Conservation (phyloP, 2,888 invertebrate species). For the Torymus tubicola region DNA sequence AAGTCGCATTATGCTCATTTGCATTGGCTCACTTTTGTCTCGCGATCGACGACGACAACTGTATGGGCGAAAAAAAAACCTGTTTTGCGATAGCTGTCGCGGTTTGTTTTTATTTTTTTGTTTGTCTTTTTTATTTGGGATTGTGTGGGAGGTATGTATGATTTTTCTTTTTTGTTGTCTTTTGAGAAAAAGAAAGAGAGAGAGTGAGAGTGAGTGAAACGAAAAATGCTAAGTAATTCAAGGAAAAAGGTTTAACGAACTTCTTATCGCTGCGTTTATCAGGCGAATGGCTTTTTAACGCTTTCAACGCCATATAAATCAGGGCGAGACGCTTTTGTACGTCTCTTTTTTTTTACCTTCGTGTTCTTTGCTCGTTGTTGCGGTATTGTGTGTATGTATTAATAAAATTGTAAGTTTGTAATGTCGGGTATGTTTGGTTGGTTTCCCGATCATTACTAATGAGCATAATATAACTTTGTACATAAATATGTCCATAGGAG, state of each 20-base stretch:
- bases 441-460: no score
- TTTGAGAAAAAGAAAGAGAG: no score
- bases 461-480: no score
- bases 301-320: slow-evolving; percentile 27
- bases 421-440: no score
- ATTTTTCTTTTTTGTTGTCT: no score
- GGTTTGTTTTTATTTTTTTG: no score
- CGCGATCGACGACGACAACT: no score
- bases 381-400: no score
- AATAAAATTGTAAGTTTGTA: no score
- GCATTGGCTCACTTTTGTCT: not conserved
- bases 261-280: slow-evolving; percentile 34
- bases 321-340: not conserved
- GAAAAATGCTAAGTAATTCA: not conserved
- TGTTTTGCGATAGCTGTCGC: not conserved
- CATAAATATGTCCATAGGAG: no score
- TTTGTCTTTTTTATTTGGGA: not conserved
- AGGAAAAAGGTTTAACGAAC: slow-evolving; percentile 20
- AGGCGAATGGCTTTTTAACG: slow-evolving; percentile 31
- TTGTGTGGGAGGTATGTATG: not conserved
- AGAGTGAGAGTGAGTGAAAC: not conserved
- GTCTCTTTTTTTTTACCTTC: no score
- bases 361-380: no score
- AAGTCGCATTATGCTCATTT: not conserved
- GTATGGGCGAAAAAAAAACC: not conserved